phyloP scores from a whole-genome alignment of 2,888 invertebrate genomes.

The Nematopogon swammerdamellus region DNA sequence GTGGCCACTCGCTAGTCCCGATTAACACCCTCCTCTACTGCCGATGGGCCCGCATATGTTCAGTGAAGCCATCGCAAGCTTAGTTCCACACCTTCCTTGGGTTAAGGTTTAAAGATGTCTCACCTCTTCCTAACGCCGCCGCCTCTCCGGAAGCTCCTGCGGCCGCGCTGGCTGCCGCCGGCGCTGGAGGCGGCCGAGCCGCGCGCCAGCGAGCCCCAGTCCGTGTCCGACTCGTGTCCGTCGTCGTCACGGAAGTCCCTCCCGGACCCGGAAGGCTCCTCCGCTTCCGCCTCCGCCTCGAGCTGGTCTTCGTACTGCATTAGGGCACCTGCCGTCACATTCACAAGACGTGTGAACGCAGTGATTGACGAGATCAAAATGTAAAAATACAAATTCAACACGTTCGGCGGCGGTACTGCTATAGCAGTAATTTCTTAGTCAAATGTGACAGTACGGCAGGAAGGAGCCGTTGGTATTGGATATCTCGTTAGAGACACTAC shows the following conservation, averaged over 20 bases:
- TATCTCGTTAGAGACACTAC: no score
- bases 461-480: no score
- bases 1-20: no score
- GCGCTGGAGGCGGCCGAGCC: conserved; percentile 10
- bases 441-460: no score
- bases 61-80: no score
- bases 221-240: conserved; percentile 30
- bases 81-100: no score
- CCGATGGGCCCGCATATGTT: no score
- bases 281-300: conserved; percentile 20
- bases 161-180: conserved; percentile 5
- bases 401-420: no score
- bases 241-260: conserved; percentile 17
- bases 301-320: conserved; percentile 42
- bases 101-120: conserved; percentile 2
- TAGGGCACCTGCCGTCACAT: conserved; percentile 26
- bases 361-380: neutral
- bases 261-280: conserved; percentile 10
- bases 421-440: no score
- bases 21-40: no score
- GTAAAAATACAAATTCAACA: no score
- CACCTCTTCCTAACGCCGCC: conserved; percentile 30
- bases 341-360: no score
- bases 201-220: conserved; percentile 28
- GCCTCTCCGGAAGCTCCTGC: conserved; percentile 18